Evolutionary conservation across 2,888 invertebrate genomes (phyloP).

Genomic region (Julus scanicus): DNA sequence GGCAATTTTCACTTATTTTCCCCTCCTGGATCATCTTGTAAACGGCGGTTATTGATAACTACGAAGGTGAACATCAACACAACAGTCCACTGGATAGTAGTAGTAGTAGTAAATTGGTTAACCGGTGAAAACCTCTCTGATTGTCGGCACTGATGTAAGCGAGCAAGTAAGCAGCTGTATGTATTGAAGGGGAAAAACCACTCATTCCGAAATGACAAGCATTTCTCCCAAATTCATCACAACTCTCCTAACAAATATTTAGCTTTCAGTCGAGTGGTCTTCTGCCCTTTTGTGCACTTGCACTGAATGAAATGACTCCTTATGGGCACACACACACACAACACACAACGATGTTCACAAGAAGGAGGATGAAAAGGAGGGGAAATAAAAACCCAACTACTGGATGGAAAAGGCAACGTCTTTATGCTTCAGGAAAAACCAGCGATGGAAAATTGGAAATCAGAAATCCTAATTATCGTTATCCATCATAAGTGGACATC

Average conservation of each 20-base stretch:
- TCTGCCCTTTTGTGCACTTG: constrained; percentile 51
- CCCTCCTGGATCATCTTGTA: neutral
- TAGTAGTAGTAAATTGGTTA: neutral
- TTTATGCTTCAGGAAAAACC: neutral
- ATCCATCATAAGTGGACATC: neutral
- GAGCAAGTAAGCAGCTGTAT: constrained; percentile 35
- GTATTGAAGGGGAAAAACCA: constrained; percentile 43
- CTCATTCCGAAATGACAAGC: constrained; percentile 47
- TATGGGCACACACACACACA: constrained; percentile 25
- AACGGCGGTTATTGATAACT: constrained; percentile 32
- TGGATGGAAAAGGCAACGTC: constrained; percentile 8
- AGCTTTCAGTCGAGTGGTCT: constrained; percentile 53
- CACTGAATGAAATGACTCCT: constrained; percentile 45
- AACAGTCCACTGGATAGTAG: neutral
- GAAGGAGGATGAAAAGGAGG: neutral
- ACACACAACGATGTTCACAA: neutral
- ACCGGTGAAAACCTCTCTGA: constrained; percentile 17
- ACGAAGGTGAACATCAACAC: constrained; percentile 9
- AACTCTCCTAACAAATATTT: constrained; percentile 51
- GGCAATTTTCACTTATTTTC: neutral
- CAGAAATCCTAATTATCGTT: neutral
- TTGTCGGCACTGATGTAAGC: constrained; percentile 43
- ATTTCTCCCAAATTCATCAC: constrained; percentile 51
- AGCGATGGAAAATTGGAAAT: constrained; percentile 13
- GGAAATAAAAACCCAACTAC: neutral